phyloP scores from a whole-genome alignment of 2,113 vertebrate genomes.

The Nanorana parkeri region DNA sequence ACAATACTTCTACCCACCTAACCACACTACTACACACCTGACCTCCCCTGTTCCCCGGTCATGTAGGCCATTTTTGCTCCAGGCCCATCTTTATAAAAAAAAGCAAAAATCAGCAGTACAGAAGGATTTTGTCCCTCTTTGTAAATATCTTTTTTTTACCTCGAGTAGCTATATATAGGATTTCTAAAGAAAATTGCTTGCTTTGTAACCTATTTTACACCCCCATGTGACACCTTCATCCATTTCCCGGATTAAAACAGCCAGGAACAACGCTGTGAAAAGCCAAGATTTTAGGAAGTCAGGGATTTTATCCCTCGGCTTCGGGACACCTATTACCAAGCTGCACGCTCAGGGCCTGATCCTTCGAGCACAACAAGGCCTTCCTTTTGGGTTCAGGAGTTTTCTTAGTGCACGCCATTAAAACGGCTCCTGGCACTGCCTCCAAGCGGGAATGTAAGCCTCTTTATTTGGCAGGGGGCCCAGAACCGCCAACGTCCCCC shows the following conservation, averaged over 20 bases:
- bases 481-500: conserved; percentile 1
- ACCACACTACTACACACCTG: too few relatives aligned
- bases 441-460: background rate
- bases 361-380: background rate
- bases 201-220: background rate
- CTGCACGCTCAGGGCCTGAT: background rate
- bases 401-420: background rate
- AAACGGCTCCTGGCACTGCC: background rate
- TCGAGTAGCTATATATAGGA: background rate
- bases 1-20: too few relatives aligned
- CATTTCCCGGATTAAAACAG: background rate
- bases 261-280: background rate
- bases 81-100: too few relatives aligned
- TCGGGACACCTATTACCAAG: background rate
- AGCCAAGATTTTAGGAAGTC: background rate
- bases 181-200: background rate
- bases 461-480: conserved; percentile 3
- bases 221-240: background rate
- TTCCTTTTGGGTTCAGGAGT: background rate
- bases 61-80: too few relatives aligned
- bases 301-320: background rate
- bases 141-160: too few relatives aligned
- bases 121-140: too few relatives aligned
- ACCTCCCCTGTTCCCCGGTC: too few relatives aligned
- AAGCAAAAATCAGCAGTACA: too few relatives aligned